phyloP scores from a whole-genome alignment of 2,888 invertebrate genomes.

The Pyrrhia umbra region DNA sequence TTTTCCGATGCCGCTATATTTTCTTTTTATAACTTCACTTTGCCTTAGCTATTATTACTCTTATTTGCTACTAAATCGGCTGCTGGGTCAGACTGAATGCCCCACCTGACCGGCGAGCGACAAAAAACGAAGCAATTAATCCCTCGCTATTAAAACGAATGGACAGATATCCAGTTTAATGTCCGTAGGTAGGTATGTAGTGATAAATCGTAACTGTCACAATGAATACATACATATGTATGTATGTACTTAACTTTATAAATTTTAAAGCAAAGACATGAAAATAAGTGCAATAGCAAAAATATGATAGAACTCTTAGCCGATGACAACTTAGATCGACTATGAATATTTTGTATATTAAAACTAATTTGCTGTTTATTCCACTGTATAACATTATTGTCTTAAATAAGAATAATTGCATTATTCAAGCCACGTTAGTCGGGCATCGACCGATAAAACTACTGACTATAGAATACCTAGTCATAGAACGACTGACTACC shows the following conservation, averaged over 20 bases:
- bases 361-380: conserved; percentile 10
- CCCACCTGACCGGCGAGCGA: conserved; percentile 14
- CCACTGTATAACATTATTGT: neutral
- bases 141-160: conserved; percentile 21
- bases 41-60: no score
- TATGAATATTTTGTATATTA: conserved; percentile 1
- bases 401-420: no score
- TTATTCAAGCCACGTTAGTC: conserved; percentile 29
- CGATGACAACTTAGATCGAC: neutral
- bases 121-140: conserved; percentile 18
- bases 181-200: no score
- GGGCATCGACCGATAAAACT: conserved; percentile 30
- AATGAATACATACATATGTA: no score
- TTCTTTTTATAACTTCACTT: no score
- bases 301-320: no score
- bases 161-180: conserved; percentile 3
- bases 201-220: conserved; percentile 12
- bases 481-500: conserved; percentile 3
- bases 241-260: no score
- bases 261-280: no score
- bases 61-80: no score
- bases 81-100: neutral
- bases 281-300: no score
- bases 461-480: conserved; percentile 23
- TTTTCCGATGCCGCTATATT: no score